Evolutionary conservation across 2,797 vertebrate species (phyloP), one percentile per base, ranked within the genome.

Genomic region (Enteromius unitaeniatus): DNA sequence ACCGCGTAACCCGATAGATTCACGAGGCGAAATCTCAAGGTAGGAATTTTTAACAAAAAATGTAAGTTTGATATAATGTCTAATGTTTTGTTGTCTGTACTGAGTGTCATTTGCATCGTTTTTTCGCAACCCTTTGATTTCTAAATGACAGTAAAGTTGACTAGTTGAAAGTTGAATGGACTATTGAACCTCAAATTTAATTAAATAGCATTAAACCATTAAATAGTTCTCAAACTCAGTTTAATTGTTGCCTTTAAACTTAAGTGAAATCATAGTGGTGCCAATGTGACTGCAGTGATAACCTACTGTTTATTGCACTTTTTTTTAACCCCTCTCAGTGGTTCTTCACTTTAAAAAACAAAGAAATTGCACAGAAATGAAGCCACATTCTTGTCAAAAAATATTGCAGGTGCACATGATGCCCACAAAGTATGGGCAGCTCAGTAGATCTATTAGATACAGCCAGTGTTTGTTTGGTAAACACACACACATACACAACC

Each of bases 1-100:
- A 76, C 10, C 45, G 62, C 6, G 55, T 1, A 6, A 4, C 19
- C 19, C 49, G 51, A 83, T 70, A 21, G 21, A 83, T 83, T 68
- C 77, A 73, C 8, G 42, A 53, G 77, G 47, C n/a, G 45, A 68
- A 58, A 34, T 68, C 62, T 62, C 76, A 51, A 83, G 84, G 80
- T 70, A 78, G 40, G 79, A 0, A n/a, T 80, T 47, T 65, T 40
- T 79, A 8, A 23, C 23, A 69, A 51, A 58, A 69, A 31, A n/a
- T 42, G 49, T 21, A 23, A n/a, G 13, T 58, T 45, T 78, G 1
- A 77, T 17, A 64, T 53, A 19, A 31, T 40, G 11, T 26, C 34
- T 19, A 40, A n/a, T 26, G 53, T 72, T 62, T 72, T 70, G 15
- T 37, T 26, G 15, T 31, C 15, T 77, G 26, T 42, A 2, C 6